Evolutionary conservation across 2,888 invertebrate genomes (phyloP), one percentile per base, ranked within the genome.

Genomic region (Cheilosia variabilis): DNA sequence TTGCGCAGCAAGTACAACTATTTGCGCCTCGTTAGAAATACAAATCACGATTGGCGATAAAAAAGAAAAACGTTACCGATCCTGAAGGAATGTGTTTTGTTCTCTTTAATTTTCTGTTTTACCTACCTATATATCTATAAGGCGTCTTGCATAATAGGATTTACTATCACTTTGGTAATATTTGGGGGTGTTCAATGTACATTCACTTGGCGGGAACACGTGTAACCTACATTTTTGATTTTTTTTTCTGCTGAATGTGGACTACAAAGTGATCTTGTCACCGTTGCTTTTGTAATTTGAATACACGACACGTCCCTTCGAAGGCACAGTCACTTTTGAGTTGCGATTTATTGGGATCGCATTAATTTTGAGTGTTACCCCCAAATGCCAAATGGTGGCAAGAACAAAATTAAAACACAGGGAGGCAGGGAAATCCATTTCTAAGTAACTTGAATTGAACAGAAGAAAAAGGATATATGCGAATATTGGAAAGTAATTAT

Each of bases 1-100:
- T 43, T 81, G 63, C 50, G 52, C 50, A 57, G 63, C 68, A 63
- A 76, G 53, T 63, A 65, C 69, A 71, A 62, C 69, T 66, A 68
- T 68, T 86, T 77, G 86, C 68, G 86, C 81, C 86, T 86, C 81
- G 81, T 86, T 86, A 81, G 81, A 72, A 86, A 86, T 68, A 86
- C 86, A 68, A 76, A 81, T 76, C 86, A 86, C 86, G 86, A 86
- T 57, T 75, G 63, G 63, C 53, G 75, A 84, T 73, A 52, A 60
- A 71, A 50, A 65, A 34, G 15, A 13, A 19, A 55, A 47, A 53
- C 52, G 19, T 37, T 31, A 41, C 17, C 41, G 43, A 60, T 84
- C 78, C 83, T 71, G 63, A 43, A 84, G 63, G 84, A 84, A 65
- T 65, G 34, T 76, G 17, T 17, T 34, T 68, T 27, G 17, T 24